Conservation (phyloP, 2,797 vertebrate genomes). For the Argentina silus region DNA sequence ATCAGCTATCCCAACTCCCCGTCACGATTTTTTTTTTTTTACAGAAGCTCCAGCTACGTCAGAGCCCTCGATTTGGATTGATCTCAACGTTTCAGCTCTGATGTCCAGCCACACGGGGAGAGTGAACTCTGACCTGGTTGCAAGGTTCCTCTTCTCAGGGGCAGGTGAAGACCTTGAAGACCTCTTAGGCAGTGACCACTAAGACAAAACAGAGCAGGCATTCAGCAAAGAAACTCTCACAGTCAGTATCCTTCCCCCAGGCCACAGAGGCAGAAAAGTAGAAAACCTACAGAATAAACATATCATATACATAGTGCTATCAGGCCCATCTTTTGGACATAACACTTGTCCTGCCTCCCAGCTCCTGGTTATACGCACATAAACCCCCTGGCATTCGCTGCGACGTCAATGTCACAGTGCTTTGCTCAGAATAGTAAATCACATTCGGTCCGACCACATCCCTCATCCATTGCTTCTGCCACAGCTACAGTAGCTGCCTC, state of each 20-base stretch:
- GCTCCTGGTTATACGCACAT: neutral
- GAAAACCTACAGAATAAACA: neutral
- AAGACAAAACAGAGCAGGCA: neutral
- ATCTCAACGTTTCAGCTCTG: constrained; percentile 6
- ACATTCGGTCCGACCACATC: neutral
- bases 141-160: neutral
- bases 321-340: neutral
- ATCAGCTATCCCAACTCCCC: constrained; percentile 6
- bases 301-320: neutral
- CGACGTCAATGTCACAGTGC: neutral
- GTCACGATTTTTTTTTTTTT: constrained; percentile 22
- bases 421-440: constrained; percentile 9
- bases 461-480: neutral
- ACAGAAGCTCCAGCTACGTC: constrained; percentile 8
- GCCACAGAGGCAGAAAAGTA: neutral
- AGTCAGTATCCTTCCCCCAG: neutral
- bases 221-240: neutral
- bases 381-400: constrained; percentile 9
- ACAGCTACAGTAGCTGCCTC: neutral
- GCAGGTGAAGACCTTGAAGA: neutral
- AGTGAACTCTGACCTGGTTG: neutral
- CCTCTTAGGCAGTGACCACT: neutral
- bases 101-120: neutral
- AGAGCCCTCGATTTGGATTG: constrained; percentile 22
- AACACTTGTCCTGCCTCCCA: neutral